These are phyloP conservation scores for Drosophila antonietae DNA, from an alignment of 2,888 invertebrate genomes.

Conservation along the genomic window DNA sequence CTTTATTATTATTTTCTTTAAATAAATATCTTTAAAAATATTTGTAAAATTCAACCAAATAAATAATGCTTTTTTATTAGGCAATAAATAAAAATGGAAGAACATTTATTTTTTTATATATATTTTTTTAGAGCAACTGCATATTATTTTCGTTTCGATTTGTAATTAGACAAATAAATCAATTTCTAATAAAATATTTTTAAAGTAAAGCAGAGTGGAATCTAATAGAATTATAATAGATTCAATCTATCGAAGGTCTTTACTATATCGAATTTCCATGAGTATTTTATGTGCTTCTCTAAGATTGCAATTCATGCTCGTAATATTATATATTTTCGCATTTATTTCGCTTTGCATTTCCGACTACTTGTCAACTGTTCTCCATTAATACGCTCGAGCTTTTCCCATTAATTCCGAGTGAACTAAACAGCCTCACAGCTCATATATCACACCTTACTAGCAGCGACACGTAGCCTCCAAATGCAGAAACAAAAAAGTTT, in stretches of 20 bases:
- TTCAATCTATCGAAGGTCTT: no score
- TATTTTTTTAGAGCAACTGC: no score
- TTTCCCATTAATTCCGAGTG: slow-evolving; percentile 14
- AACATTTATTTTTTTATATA: no score
- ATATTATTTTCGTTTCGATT: no score
- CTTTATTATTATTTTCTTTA: no score
- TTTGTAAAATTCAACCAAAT: no score
- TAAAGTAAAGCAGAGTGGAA: neutral
- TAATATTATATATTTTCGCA: neutral
- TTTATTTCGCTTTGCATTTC: neutral
- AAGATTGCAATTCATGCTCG: neutral
- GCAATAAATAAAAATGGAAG: no score
- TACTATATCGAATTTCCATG: neutral
- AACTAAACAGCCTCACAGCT: slow-evolving; percentile 22
- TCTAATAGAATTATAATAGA: no score
- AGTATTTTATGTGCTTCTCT: neutral
- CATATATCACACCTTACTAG: slow-evolving; percentile 41
- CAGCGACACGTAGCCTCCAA: slow-evolving; percentile 55
- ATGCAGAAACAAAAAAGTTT: slow-evolving; percentile 25
- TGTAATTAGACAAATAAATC: no score
- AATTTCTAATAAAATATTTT: no score
- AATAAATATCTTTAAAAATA: no score
- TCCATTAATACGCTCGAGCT: slow-evolving; percentile 12
- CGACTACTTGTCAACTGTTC: slow-evolving; percentile 8
- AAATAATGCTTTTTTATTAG: no score